Evolutionary conservation across 2,888 invertebrate genomes (phyloP), one percentile per base, ranked within the genome.

Genomic region (Stenichneumon culpator): DNA sequence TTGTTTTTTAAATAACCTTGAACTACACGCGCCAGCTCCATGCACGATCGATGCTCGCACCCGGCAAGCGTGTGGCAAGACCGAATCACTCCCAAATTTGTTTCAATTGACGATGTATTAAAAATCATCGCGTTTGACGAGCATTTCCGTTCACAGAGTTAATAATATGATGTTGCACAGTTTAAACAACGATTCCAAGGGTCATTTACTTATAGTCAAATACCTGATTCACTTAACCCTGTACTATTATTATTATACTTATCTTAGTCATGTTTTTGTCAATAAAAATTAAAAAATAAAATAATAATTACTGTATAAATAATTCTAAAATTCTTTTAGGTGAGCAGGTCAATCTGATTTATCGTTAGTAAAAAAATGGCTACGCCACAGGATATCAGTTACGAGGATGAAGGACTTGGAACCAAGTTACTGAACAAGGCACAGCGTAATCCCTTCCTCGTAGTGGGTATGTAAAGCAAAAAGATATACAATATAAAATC

Each of bases 391-490:
- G 16, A 44, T 1, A 7, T 60, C 0, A 65, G 32, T 44, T 2
- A 7, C 14, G 85, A 85, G 19, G 75, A 85, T 0, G 39, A 70
- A 32, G 82, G 79, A n/a, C 5, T 82, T 0, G 75, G 67, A 3
- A 0, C 22, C 1, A 82, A 6, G 32, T 6, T 85, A 3, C 0
- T 52, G 22, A 11, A 0, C 7, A 82, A 82, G 39, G 79, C 82
- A 4, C 11, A 78, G 3, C 22, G 72, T 14, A 86, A 86, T 87
- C 87, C 87, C n/a, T 88, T 88, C 68, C 78, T 88, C 16, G 6
- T 79, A 22, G 9, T 88, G 3, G 87, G 87, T 88, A 63, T 25
- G 75, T 77, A 32, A 11, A 78, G 3, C 54, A 47, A 16, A 14
- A 47, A 3, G 44, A 47, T 47, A 1, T 47, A 4, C 5, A 47